These are phyloP conservation scores for Isichthys henryi DNA, from an alignment of 2,113 vertebrate genomes.

Conservation along the genomic window DNA sequence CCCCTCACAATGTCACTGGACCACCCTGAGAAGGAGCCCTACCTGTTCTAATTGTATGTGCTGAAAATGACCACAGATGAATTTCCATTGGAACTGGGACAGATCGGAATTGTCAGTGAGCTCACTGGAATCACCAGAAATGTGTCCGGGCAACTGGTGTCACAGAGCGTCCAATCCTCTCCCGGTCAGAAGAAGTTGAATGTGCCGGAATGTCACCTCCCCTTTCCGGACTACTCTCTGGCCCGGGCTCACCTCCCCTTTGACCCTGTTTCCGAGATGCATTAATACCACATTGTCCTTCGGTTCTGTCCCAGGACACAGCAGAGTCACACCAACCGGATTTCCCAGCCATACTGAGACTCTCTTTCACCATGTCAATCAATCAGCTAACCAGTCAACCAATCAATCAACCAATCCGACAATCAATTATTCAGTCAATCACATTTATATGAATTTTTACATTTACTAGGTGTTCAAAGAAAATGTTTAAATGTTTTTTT, in stretches of 20 bases:
- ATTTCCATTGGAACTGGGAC: not conserved
- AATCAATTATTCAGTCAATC: not conserved
- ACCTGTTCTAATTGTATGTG: not conserved
- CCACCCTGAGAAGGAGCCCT: conserved; percentile 61
- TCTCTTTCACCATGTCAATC: not conserved
- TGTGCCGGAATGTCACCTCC: not conserved
- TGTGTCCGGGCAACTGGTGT: not conserved
- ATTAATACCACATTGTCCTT: not conserved
- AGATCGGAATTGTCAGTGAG: not conserved
- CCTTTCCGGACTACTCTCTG: not conserved
- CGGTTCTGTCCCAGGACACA: not conserved
- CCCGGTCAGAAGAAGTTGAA: not conserved
- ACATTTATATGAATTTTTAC: not conserved
- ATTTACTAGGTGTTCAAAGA: not conserved
- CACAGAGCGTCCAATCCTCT: not conserved
- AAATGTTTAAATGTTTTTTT: not conserved
- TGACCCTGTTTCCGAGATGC: not conserved
- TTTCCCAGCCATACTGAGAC: not conserved
- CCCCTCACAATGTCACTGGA: not conserved
- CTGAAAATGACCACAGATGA: not conserved
- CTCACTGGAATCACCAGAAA: not conserved
- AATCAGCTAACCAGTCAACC: not conserved
- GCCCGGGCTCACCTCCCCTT: not conserved
- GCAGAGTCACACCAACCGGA: not conserved
- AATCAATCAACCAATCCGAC: not conserved